These are phyloP conservation scores for Drosophila navojoa DNA, from an alignment of 1,140 invertebrate genomes.

Conservation along the genomic window DNA sequence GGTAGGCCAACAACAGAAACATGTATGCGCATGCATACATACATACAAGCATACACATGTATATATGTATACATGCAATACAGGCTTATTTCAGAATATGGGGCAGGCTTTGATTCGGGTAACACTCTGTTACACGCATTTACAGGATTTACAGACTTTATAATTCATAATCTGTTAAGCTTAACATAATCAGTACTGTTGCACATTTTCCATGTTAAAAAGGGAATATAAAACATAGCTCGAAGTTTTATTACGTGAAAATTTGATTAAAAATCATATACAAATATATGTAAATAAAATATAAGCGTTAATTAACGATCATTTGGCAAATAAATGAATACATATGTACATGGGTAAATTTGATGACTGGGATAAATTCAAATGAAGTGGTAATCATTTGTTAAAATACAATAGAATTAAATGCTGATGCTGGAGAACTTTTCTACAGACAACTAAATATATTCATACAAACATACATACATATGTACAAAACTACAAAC, in stretches of 20 bases:
- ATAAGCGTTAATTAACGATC: constrained; percentile 13
- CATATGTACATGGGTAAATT: constrained; percentile 48
- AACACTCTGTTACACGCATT: constrained; percentile 2
- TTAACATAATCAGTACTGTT: constrained; percentile 6
- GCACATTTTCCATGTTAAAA: no score
- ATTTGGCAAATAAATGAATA: constrained; percentile 20
- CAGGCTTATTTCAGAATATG: constrained; percentile 17
- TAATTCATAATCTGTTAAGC: not conserved
- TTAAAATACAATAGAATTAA: constrained; percentile 56
- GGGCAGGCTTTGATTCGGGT: constrained; percentile 29
- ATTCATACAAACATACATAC: constrained; percentile 6
- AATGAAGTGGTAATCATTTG: constrained; percentile 53
- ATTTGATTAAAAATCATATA: not conserved
- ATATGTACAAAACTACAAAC: not conserved
- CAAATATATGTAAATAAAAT: not conserved
- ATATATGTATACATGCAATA: not conserved
- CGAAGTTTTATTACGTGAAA: no score
- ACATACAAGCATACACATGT: not conserved
- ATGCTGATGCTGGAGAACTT: constrained; percentile 37
- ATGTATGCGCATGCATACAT: not conserved
- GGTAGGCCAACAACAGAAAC: constrained; percentile 34
- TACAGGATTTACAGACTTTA: constrained; percentile 2
- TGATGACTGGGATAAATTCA: constrained; percentile 47
- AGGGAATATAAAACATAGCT: no score
- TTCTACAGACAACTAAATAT: constrained; percentile 13